Conservation (phyloP, 2,113 vertebrate genomes). For the Poeciliopsis prolifica region DNA sequence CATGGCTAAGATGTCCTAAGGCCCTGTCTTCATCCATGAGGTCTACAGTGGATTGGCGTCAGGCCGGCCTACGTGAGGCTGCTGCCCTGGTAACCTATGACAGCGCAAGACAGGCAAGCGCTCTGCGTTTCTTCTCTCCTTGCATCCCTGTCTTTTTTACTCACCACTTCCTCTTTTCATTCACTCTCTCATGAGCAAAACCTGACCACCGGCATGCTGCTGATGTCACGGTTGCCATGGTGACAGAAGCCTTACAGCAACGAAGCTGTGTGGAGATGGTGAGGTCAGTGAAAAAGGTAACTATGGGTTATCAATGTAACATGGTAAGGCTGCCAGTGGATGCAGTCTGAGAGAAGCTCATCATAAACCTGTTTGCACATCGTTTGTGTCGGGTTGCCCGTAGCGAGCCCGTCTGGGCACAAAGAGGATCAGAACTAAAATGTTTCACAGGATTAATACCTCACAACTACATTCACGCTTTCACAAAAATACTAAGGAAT, state of each 20-base stretch:
- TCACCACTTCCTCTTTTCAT: conserved; percentile 65
- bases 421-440: conserved; percentile 1
- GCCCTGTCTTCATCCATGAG: conserved; percentile 42
- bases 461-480: neutral
- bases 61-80: conserved; percentile 45
- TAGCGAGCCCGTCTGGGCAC: neutral
- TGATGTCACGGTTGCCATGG: conserved; percentile 85
- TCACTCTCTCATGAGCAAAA: conserved; percentile 64
- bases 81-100: conserved; percentile 74
- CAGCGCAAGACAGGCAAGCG: conserved; percentile 46
- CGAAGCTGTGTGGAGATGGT: conserved; percentile 39
- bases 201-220: conserved; percentile 70
- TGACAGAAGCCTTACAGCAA: conserved; percentile 69
- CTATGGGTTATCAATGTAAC: conserved; percentile 59
- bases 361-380: neutral
- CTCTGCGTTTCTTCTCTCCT: conserved; percentile 45
- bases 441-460: neutral
- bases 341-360: neutral
- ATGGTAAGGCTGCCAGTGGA: conserved; percentile 7
- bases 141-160: conserved; percentile 35
- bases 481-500: neutral
- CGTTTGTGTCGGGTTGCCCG: neutral
- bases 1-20: conserved; percentile 39
- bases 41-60: conserved; percentile 30
- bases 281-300: conserved; percentile 70